Conservation (phyloP, 2,888 invertebrate species). For the Pseudococcus longispinus region DNA sequence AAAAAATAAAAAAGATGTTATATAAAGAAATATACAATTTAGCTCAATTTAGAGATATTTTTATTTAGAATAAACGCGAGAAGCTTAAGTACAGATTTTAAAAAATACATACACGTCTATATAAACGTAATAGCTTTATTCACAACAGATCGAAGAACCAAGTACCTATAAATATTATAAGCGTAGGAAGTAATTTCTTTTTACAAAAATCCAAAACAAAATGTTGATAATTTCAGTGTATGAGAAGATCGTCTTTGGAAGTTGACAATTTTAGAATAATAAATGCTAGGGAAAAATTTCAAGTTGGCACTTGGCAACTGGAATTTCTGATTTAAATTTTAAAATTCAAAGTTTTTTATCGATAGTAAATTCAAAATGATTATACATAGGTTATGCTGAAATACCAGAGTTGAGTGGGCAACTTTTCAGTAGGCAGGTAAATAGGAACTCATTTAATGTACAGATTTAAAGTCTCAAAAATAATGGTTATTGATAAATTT, state of each 20-base stretch:
- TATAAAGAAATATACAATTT: neutral
- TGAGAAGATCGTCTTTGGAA: neutral
- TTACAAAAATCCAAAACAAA: neutral
- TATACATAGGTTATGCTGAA: no score
- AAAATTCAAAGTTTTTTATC: no score
- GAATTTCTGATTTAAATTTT: no score
- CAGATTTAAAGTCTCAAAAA: no score
- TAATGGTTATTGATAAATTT: neutral
- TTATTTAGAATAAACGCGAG: neutral
- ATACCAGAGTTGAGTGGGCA: no score
- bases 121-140: neutral
- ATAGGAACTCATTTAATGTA: no score
- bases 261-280: neutral
- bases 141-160: neutral
- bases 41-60: neutral
- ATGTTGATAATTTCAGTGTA: neutral
- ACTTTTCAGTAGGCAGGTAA: no score
- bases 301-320: neutral
- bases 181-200: conserved; percentile 2
- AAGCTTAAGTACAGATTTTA: conserved; percentile 15
- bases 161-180: neutral
- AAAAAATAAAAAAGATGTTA: conserved; percentile 28
- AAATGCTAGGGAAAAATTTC: neutral
- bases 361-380: no score
- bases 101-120: neutral